Conservation (phyloP, 2,888 invertebrate species). For the Lasioglossum marginatum region DNA sequence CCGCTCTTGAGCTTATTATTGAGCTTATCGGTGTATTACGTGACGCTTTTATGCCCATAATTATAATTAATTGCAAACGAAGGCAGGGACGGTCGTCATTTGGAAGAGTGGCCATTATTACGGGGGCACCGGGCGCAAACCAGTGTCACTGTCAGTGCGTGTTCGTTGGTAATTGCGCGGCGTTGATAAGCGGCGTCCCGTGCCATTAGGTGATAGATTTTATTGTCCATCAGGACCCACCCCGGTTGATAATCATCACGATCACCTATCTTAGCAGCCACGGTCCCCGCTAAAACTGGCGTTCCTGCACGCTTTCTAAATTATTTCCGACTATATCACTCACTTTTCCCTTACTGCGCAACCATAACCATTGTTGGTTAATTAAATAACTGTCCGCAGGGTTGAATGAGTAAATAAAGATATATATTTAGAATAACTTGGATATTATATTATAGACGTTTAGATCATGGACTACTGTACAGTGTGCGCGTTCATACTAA, state of each 20-base stretch:
- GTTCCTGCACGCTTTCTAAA: too few relatives aligned
- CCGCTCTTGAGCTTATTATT: constrained; percentile 55
- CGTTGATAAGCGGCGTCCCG: constrained; percentile 63
- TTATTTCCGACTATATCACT: too few relatives aligned
- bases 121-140: constrained; percentile 35
- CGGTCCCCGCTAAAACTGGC: constrained; percentile 41
- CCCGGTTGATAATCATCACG: constrained; percentile 67
- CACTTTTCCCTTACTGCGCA: too few relatives aligned
- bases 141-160: constrained; percentile 71
- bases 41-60: constrained; percentile 56
- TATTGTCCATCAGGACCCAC: constrained; percentile 61
- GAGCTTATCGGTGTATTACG: constrained; percentile 52
- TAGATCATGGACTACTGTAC: too few relatives aligned
- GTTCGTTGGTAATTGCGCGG: constrained; percentile 64
- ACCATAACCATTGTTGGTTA: too few relatives aligned
- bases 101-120: constrained; percentile 60
- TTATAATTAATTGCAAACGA: constrained; percentile 63
- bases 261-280: constrained; percentile 57
- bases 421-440: too few relatives aligned
- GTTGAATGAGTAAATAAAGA: too few relatives aligned
- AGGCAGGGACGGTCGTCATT: constrained; percentile 40
- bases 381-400: too few relatives aligned
- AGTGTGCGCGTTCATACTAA: too few relatives aligned
- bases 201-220: constrained; percentile 71
- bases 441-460: too few relatives aligned